Evolutionary conservation across 1,140 invertebrate species (phyloP), one percentile per base, ranked within the genome.

Genomic region (Cyclina sinensis): DNA sequence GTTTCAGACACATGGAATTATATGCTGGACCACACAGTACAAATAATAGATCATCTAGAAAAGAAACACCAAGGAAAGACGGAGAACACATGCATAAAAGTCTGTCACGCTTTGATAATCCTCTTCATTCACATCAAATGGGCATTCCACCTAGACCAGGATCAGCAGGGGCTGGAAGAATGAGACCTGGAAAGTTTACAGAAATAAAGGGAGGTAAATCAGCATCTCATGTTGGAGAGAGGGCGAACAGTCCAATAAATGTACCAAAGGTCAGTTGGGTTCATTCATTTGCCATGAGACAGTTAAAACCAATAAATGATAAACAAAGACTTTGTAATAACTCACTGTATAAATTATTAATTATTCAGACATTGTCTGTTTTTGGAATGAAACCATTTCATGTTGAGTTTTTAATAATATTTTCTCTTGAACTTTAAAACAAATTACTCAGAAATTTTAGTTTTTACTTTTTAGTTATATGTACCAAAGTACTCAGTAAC

Each of bases 1-100:
- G 91, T 43, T 93, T 94, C 70, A 89, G 86, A 37, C 90, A 94
- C 48, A 94, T 94, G 93, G 93, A 94, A 82, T 91, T 94, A 18
- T 93, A 93, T 87, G 92, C 92, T 83, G 89, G 90, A 12, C 85
- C 46, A 89, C 89, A 74, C 59, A 83, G 83, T 39, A 32, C n/a
- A 5, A 70, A 62, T 48, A 73, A 51, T 54, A 80, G 62, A 27
- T 82, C 79, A n/a, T 65, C 85, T 4, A 82, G 76, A 54, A 81
- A 73, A 24, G 79, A 88, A 48, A 88, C 86, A 24, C 86, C 86
- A 48, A 70, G 86, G 30, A 57, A 24, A 74, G 68, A 82, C 12
- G 54, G 79, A 37, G 78, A 83, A 5, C 46, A 86, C 32, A 11
- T 65, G 21, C 30, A 74, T 48, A 74, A 62, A 62, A 76, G 68